Evolutionary conservation across 2,113 vertebrate genomes (phyloP), one percentile per base, ranked within the genome.

Genomic region (Tachysurus vachellii): DNA sequence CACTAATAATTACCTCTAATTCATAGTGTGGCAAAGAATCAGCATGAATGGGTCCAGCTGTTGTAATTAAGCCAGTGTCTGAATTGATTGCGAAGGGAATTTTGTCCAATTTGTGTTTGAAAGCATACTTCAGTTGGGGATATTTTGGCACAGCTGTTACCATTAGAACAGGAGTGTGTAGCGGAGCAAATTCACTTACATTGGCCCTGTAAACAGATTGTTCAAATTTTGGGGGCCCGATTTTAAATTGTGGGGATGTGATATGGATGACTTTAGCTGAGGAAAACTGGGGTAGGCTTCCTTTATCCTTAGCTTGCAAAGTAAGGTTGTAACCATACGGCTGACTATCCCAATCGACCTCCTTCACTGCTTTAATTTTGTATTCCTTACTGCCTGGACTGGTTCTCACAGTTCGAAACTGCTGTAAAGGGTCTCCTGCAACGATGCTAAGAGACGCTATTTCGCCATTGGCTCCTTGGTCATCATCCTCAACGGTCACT

Each of bases 301-400:
- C 98, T 95, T 98, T 99, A 93, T 99, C 98, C 93, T 98, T 99
- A 44, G 98, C 98, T 92, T 99, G 98, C 81, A 99, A 90, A 10
- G 98, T 99, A 85, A 99, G 96, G 91, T 99, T 99, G 91, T 97
- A 99, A 90, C 98, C 98, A 87, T 96, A 98, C 36, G 97, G 96
- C 84, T 97, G 96, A 88, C 92, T 96, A 77, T 97, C 96, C 98
- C 98, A 99, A 9, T 99, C 96, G 0, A 99, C 88, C 14, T 91
- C 93, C 87, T 95, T 95, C 1, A 94, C 28, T 0, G 96, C 96
- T 95, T 98, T 99, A 90, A 99, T 95, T 94, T 95, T 97, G 88
- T 98, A 99, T 88, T 99, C 97, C 93, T 96, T 98, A 91, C 98
- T 96, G 7, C 98, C 98, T 0, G 98, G 97, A 85, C 95, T 95